Evolutionary conservation across 2,113 vertebrate genomes (phyloP).

Genomic region (Elgaria multicarinata): DNA sequence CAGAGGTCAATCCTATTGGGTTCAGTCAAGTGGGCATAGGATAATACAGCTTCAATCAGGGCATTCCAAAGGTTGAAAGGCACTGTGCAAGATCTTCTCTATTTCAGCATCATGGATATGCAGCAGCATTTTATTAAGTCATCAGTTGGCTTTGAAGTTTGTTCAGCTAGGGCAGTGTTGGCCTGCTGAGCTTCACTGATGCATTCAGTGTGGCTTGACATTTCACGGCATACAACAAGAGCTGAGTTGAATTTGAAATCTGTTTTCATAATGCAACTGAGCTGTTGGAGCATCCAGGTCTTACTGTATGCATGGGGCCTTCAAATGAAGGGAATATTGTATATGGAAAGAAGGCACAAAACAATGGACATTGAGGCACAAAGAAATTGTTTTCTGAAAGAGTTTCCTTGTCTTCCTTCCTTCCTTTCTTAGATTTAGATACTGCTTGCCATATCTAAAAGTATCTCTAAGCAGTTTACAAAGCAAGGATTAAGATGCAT

Average conservation of each 20-base stretch:
- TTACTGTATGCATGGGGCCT: background rate
- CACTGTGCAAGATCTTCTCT: background rate
- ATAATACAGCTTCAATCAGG: background rate
- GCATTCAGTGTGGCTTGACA: slow-evolving; percentile 2
- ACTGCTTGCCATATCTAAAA: too few relatives aligned
- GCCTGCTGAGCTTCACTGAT: background rate
- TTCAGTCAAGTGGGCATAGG: background rate
- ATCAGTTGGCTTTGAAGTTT: slow-evolving; percentile 19
- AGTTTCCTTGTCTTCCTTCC: too few relatives aligned
- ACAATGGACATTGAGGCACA: background rate
- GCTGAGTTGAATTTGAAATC: background rate
- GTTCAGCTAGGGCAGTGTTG: slow-evolving; percentile 13
- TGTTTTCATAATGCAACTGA: background rate
- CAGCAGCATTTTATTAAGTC: slow-evolving; percentile 11
- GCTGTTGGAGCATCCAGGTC: background rate
- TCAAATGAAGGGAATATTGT: background rate
- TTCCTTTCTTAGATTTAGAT: too few relatives aligned
- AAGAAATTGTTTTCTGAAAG: background rate
- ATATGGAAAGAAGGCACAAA: background rate
- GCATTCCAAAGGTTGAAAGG: background rate
- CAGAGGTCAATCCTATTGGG: background rate
- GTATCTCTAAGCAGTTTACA: too few relatives aligned
- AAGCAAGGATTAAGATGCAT: too few relatives aligned
- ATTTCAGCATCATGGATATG: background rate
- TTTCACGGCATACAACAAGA: background rate